A percentile compares a stretch with the other conserved stretches of the same genome.
Evolutionary conservation across 2,113 vertebrate genomes (phyloP).

Genomic region (Polypterus bichir): DNA sequence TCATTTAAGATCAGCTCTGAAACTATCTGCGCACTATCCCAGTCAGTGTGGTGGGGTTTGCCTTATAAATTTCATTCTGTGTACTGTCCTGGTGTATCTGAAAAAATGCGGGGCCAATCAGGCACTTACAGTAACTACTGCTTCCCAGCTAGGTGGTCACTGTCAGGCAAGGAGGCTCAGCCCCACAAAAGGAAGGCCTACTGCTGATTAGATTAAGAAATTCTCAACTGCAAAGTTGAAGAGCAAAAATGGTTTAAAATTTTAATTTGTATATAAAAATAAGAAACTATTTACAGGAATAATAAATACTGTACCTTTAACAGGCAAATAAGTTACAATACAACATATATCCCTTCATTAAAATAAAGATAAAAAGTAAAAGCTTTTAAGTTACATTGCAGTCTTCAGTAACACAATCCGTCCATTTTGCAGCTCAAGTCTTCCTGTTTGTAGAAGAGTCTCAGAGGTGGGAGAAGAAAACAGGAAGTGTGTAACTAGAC

Average conservation of each 20-base stretch:
- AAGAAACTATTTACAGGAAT: conserved; percentile 67
- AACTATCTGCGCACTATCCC: too few species aligned
- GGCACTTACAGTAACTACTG: too few species aligned
- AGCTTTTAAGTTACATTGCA: conserved; percentile 23
- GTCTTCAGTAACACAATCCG: conserved; percentile 27
- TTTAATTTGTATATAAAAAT: conserved; percentile 70
- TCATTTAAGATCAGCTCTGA: too few species aligned
- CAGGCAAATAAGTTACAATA: conserved; percentile 68
- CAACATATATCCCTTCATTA: conserved; percentile 30
- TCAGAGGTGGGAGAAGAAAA: conserved; percentile 6
- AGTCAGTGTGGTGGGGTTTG: too few species aligned
- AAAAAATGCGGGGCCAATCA: too few species aligned
- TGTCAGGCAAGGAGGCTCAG: too few species aligned
- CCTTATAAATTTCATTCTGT: too few species aligned
- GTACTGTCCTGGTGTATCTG: too few species aligned
- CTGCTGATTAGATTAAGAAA: too few species aligned
- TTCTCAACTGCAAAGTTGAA: too few species aligned
- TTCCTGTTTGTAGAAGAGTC: background rate
- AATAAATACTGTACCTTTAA: conserved; percentile 69
- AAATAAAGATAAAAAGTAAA: conserved; percentile 38
- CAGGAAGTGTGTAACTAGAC: background rate
- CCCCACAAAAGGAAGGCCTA: too few species aligned
- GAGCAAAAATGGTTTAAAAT: conserved; percentile 37
- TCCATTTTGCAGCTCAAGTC: background rate
- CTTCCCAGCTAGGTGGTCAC: too few species aligned